Base-by-base conservation (phyloP, 2,797 vertebrate genomes). In the Sphenopsis melanotis region DNA sequence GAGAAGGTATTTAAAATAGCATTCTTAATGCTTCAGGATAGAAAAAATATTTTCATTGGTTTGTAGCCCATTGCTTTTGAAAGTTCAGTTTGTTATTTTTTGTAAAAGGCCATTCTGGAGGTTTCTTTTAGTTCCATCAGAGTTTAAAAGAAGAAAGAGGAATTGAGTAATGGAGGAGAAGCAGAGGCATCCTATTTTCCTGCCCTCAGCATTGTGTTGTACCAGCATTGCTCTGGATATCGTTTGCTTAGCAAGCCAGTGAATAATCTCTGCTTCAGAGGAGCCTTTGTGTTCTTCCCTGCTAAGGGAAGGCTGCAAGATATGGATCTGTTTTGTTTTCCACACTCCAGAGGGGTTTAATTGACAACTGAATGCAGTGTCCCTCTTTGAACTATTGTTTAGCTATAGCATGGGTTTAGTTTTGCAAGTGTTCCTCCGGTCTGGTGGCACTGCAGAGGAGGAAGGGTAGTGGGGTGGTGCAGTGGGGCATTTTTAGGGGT, bases 1-100 rank as follows among this genome's bases (percentile, higher is more conserved):
- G 57, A 81, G 42, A 55, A 65, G 32, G 16, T 36, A 30, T 74
- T 95, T 83, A 41, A 34, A 83, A 32, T 46, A 57, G 20, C 0
- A 0, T 42, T 84, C 44, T 84, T 92, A 36, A 15, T 61, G 49
- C 32, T 68, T 68, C 61, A 61, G 39, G 32, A 26, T 24, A 91
- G 64, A 83, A 87, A 75, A 83, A 85, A 91, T 75, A 75, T 69
- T 91, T 92, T 91, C 29, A 46, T 56, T 96, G 64, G 32, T 79
- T 88, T 77, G n/a, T n/a, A 72, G 53, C 30, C 53, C n/a, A 14
- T 56, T 4, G 2, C 22, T 83, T 96, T 71, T 89, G n/a, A 64
- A 91, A 89, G 69, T 83, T 85, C 30, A 32, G 36, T 83, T 74
- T 46, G 5, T 79, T 83, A 6, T 71, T 81, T 66, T 75, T 80